These are phyloP conservation scores for Tolmerus cingulatus DNA, from an alignment of 2,888 invertebrate species.

Conservation along the genomic window DNA sequence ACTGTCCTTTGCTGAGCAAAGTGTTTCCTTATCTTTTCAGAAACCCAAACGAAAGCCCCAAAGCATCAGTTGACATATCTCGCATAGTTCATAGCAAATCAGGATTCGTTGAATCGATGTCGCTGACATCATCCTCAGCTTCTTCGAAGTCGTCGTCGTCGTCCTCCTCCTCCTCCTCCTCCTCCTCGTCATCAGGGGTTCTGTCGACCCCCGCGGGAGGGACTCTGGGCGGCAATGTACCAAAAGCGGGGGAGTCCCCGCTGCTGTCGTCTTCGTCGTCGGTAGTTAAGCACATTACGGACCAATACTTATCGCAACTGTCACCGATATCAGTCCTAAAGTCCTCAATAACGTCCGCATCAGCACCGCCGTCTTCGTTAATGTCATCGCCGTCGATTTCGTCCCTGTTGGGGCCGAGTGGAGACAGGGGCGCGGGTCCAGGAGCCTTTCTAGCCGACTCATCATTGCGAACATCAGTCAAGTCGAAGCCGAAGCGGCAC, in stretches of 20 bases:
- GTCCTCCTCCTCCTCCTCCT: background rate
- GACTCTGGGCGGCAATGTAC: background rate
- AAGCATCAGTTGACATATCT: conserved; percentile 53
- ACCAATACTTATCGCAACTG: conserved; percentile 36
- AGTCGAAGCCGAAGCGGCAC: conserved; percentile 45
- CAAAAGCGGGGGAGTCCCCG: background rate
- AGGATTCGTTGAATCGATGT: conserved; percentile 24
- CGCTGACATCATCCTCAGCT: conserved; percentile 24
- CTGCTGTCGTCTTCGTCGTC: background rate
- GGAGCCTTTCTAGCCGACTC: background rate
- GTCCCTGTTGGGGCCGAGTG: background rate
- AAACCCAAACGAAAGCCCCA: conserved; percentile 54
- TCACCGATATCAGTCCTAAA: conserved; percentile 28
- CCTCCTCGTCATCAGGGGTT: conserved; percentile 15
- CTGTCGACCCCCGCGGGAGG: conserved; percentile 4
- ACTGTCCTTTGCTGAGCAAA: background rate
- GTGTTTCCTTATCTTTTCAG: conserved; percentile 36
- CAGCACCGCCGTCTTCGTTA: conserved; percentile 18
- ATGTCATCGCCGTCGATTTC: conserved; percentile 29
- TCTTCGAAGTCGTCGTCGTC: conserved; percentile 4
- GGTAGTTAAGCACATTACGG: conserved; percentile 34
- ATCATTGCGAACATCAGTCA: conserved; percentile 36
- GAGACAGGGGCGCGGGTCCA: background rate
- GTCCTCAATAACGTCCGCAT: conserved; percentile 26
- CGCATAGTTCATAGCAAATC: conserved; percentile 49